A percentile compares a stretch with the other conserved stretches of the same genome.
These are phyloP conservation scores for Microplitis mediator DNA, from an alignment of 1,140 invertebrate species.

Conservation along the genomic window DNA sequence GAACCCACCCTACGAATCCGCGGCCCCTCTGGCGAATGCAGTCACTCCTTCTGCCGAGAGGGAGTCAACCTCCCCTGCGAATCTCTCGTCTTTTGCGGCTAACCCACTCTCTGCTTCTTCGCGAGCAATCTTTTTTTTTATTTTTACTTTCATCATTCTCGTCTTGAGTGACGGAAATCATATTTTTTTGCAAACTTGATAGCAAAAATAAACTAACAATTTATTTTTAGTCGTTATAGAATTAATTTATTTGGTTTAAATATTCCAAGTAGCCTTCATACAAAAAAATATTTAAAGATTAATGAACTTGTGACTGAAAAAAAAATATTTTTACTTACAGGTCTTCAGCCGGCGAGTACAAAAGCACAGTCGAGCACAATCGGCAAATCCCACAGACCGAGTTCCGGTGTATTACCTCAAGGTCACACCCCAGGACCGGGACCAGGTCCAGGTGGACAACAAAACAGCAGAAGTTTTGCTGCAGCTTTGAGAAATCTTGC, in stretches of 20 bases:
- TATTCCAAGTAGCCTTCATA: no score
- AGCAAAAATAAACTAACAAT: background rate
- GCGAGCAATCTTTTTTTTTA: no score
- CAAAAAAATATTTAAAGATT: no score
- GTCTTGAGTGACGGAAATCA: background rate
- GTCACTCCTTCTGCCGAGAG: conserved; percentile 4
- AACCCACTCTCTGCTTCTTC: background rate
- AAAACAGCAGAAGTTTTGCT: conserved; percentile 68
- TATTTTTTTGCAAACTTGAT: background rate
- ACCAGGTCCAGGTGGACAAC: conserved; percentile 54
- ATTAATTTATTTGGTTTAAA: background rate
- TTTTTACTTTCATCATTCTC: background rate
- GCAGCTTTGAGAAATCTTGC: conserved; percentile 80
- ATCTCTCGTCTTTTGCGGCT: conserved; percentile 12
- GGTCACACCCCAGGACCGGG: conserved; percentile 61
- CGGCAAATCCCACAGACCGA: conserved; percentile 57
- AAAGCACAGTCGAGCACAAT: conserved; percentile 54
- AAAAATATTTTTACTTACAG: conserved; percentile 43
- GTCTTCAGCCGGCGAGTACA: conserved; percentile 56
- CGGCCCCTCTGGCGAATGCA: conserved; percentile 21
- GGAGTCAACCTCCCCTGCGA: conserved; percentile 1
- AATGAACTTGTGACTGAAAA: background rate
- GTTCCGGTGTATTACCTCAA: conserved; percentile 57
- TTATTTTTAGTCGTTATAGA: conserved; percentile 9
- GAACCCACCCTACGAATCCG: conserved; percentile 40